These are phyloP conservation scores for Synanthedon formicaeformis DNA, from an alignment of 2,888 invertebrate genomes.

Conservation along the genomic window DNA sequence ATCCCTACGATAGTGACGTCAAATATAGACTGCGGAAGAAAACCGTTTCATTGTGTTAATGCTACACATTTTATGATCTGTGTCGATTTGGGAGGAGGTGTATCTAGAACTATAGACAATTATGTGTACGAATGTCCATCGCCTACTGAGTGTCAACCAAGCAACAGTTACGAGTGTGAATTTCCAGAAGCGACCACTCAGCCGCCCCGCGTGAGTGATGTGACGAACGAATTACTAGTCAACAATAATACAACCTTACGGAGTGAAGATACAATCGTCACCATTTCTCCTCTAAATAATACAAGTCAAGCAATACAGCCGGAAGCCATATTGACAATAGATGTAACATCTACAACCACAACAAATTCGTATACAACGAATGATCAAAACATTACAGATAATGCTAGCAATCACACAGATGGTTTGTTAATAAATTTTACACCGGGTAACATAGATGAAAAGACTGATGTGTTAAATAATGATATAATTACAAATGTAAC, in stretches of 20 bases:
- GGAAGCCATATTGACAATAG: constrained; percentile 2
- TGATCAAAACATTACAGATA: no score
- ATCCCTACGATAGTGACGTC: constrained; percentile 24
- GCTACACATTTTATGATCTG: constrained; percentile 63
- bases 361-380: background rate
- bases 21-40: constrained; percentile 54
- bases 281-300: constrained; percentile 1
- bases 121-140: constrained; percentile 47
- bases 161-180: constrained; percentile 53
- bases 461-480: no score
- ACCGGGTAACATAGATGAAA: no score
- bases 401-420: no score
- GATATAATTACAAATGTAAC: no score
- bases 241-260: background rate
- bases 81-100: constrained; percentile 51
- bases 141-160: constrained; percentile 35
- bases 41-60: constrained; percentile 57
- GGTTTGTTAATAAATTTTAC: no score
- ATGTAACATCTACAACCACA: background rate
- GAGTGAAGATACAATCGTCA: background rate
- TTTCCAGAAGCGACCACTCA: constrained; percentile 21
- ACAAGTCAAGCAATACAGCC: constrained; percentile 1
- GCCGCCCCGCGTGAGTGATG: constrained; percentile 12
- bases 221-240: constrained; percentile 8
- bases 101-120: constrained; percentile 48